A percentile compares a stretch with the other conserved stretches of the same genome.
Evolutionary conservation across 2,888 invertebrate species (phyloP).

Genomic region (Amblyteles armatorius): DNA sequence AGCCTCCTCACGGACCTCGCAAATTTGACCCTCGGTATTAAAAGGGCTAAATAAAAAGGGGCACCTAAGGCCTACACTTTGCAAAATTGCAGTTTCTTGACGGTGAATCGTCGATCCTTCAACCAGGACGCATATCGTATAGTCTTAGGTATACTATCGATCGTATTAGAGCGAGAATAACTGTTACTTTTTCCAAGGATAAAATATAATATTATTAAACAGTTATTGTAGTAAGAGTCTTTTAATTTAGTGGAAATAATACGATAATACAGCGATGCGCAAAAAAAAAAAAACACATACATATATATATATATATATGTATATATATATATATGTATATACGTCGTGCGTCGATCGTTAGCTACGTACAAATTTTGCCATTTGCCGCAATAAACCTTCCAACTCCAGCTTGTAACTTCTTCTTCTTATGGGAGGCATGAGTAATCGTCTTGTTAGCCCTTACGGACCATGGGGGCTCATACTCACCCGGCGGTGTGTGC

Average conservation of each 20-base stretch:
- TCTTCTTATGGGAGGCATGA: slow-evolving; percentile 83
- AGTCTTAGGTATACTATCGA: slow-evolving; percentile 23
- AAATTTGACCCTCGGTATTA: slow-evolving; percentile 80
- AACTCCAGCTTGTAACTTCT: slow-evolving; percentile 82
- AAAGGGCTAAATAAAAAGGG: slow-evolving; percentile 71
- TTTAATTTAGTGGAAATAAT: not conserved
- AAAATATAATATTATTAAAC: not conserved
- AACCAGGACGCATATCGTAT: slow-evolving; percentile 62
- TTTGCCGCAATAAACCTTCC: slow-evolving; percentile 84
- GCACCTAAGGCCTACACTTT: slow-evolving; percentile 79
- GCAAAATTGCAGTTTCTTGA: slow-evolving; percentile 83
- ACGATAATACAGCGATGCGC: not conserved
- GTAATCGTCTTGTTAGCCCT: slow-evolving; percentile 84
- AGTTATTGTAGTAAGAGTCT: not conserved
- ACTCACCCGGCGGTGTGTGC: slow-evolving; percentile 69
- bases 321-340: slow-evolving; percentile 31
- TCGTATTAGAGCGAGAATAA: slow-evolving; percentile 59
- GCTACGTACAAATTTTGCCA: slow-evolving; percentile 84
- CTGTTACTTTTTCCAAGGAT: slow-evolving; percentile 15
- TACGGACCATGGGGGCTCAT: slow-evolving; percentile 81
- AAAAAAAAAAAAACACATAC: slow-evolving; percentile 70
- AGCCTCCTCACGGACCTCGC: slow-evolving; percentile 70
- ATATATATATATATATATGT: not conserved
- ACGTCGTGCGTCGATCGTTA: slow-evolving; percentile 79
- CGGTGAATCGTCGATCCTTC: slow-evolving; percentile 74